Evolutionary conservation across 2,113 vertebrate genomes (phyloP), one percentile per base, ranked within the genome.

Genomic region (Nesogale talazaci): DNA sequence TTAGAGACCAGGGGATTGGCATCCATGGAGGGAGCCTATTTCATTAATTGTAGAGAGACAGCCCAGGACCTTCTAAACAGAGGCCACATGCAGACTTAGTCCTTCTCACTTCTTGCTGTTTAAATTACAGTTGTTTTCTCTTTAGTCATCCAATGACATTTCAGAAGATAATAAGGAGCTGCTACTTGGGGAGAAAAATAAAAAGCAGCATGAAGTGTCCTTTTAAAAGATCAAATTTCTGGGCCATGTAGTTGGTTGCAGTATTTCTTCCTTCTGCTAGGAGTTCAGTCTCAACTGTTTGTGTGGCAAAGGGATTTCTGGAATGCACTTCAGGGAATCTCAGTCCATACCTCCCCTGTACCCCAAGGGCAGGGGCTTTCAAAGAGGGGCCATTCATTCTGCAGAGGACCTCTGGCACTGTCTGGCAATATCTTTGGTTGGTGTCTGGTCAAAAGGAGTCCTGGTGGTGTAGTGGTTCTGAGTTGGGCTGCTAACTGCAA

Each of bases 131-230:
- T 89, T 95, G 67, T 92, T 96, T 95, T 95, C 93, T 94, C 88
- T 92, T 93, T 93, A 95, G 91, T 91, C 89, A 88, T 40, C 91
- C 93, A 95, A 83, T 95, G 94, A 95, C 92, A 95, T 96, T 96
- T 96, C 92, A 90, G 87, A 91, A 91, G 87, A 91, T 92, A 90
- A 93, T 72, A 92, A 89, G 77, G 79, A 92, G 85, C 89, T 95
- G 92, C 83, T 91, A 94, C 69, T 94, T 94, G 46, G 36, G 79
- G 61, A 94, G 67, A 59, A 57, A 10, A 15, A 65, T 92, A 92
- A 87, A 87, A 74, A 61, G 10, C 46, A 61, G 65, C 84, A 86
- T 92, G 83, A 91, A 93, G 46, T 57, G 88, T 59, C 84, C 34
- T 92, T 89, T 81, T 34, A 34, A 90, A 80, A 77, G 67, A 90